Percentiles rank a stretch among this genome's conserved stretches.
phyloP scores from a whole-genome alignment of 2,888 invertebrate species.

The Andrena bucephala region DNA sequence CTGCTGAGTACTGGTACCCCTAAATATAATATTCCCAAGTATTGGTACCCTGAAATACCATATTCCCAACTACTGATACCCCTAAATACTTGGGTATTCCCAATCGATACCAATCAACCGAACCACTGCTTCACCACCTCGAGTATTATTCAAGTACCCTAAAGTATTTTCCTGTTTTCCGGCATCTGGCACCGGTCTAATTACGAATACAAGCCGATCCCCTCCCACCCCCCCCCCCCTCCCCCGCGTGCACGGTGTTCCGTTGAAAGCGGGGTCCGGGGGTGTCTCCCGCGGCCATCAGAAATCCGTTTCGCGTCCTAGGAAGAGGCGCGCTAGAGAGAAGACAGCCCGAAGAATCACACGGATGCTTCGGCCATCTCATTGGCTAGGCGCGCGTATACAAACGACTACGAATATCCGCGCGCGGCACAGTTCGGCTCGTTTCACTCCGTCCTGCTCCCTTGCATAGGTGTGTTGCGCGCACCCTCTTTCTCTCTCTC shows the following conservation, averaged over 20 bases:
- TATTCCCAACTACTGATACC: background rate
- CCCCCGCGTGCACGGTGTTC: background rate
- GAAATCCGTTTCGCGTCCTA: slow-evolving; percentile 54
- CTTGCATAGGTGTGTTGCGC: background rate
- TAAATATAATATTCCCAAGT: background rate
- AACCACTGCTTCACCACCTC: background rate
- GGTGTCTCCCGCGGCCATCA: slow-evolving; percentile 12
- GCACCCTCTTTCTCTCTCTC: background rate
- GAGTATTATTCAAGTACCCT: no score
- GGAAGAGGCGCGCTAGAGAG: slow-evolving; percentile 7
- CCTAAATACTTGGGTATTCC: no score
- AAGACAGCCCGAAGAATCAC: slow-evolving; percentile 34
- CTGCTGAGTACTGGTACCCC: background rate
- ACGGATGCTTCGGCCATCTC: slow-evolving; percentile 38
- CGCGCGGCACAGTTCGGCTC: slow-evolving; percentile 58
- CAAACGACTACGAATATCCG: slow-evolving; percentile 52
- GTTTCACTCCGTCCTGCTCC: slow-evolving; percentile 29
- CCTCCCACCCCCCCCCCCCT: no score
- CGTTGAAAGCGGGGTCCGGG: background rate
- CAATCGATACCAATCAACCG: no score
- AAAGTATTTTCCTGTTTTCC: background rate
- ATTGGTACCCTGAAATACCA: background rate
- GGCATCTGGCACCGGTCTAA: background rate
- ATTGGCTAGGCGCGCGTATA: slow-evolving; percentile 40
- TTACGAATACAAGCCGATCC: background rate